phyloP scores from a whole-genome alignment of 23 tunicate species.

The Styela plicata region DNA sequence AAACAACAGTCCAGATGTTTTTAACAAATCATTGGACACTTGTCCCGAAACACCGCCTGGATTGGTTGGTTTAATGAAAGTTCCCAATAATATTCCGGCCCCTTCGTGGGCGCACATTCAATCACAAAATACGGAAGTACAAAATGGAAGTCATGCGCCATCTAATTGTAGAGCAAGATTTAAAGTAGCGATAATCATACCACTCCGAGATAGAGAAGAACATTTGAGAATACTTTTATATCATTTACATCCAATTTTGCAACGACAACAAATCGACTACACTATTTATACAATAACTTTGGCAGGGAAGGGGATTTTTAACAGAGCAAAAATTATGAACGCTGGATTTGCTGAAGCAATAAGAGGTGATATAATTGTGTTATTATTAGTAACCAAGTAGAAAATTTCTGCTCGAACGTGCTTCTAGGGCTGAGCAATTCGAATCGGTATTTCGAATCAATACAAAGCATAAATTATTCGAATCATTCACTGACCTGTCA shows the following conservation, averaged over 20 bases:
- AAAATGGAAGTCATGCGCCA: constrained; percentile 1
- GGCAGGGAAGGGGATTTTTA: constrained; percentile 10
- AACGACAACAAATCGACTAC: constrained; percentile 50
- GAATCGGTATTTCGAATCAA: no score
- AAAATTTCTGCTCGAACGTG: no score
- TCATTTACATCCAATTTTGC: constrained; percentile 45
- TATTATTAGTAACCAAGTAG: no score
- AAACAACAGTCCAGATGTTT: background rate
- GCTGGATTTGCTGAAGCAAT: constrained; percentile 37
- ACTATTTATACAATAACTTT: constrained; percentile 31
- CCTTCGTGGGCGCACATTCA: background rate
- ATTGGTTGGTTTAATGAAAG: background rate
- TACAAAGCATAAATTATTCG: no score
- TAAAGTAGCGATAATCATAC: constrained; percentile 40
- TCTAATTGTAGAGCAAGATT: constrained; percentile 26
- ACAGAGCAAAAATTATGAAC: constrained; percentile 44
- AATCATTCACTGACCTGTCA: no score
- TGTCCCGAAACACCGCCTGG: background rate
- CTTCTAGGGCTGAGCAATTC: no score
- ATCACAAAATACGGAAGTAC: background rate
- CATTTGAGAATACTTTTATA: constrained; percentile 19
- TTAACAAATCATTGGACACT: background rate
- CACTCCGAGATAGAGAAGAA: constrained; percentile 20
- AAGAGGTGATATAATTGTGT: background rate
- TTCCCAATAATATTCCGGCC: background rate